Evolutionary conservation across 1,140 invertebrate genomes (phyloP), one percentile per base, ranked within the genome.

Genomic region (Ridgeia piscesae): DNA sequence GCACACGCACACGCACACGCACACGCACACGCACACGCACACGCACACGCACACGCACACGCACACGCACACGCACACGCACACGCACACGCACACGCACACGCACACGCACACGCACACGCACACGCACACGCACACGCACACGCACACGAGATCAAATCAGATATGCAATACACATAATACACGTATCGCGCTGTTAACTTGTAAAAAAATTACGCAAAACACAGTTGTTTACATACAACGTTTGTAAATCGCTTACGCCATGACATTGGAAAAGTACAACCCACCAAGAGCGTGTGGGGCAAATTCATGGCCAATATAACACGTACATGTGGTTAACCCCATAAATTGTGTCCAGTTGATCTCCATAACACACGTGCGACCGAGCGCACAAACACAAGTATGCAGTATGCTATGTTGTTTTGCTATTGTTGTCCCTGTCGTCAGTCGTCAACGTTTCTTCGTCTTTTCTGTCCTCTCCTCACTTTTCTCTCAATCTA

Each of bases 61-160:
- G 11, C 42, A 42, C 42, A 42, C 42, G 11, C 42, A 4, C 42
- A 42, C 42, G 4, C 42, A 42, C 42, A 4, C 42, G 11, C 42
- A 42, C 42, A 42, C 42, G 91, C 35, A 91, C 90, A 92, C 90
- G 33, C 35, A 92, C 92, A 92, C 50, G 50, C 92, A 92, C 50
- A 88, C 92, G 91, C 92, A 91, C 35, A 92, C 92, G 91, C 90
- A 92, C 34, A 92, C 90, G 91, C 35, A 92, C 90, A 48, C 89
- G 91, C 90, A 92, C 92, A 92, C 92, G 91, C 90, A 92, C 92
- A 91, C 91, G 33, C 91, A 91, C 91, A 91, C 35, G 33, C 91
- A 91, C 35, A 42, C 91, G 33, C 35, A 33, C 90, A 42, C 42
- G 11, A 4, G 11, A 42, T 6, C 42, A 42, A 42, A 42, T 6